A percentile compares a stretch with the other conserved stretches of the same genome.
Evolutionary conservation across 2,113 vertebrate species (phyloP).

Genomic region (Hypanus sabinus): DNA sequence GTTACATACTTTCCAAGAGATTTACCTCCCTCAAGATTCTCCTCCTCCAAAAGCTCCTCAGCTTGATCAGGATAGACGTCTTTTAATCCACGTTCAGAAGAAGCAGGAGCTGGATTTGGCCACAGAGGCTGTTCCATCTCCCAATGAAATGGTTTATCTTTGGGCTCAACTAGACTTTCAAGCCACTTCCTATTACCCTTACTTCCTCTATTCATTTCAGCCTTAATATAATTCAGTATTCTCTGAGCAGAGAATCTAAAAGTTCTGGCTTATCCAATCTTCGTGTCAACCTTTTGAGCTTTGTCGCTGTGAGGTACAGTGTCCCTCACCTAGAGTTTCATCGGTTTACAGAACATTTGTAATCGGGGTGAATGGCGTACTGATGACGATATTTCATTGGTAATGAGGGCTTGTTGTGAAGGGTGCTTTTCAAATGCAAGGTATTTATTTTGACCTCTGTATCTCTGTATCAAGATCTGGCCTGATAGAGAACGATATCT

Average conservation of each 20-base stretch:
- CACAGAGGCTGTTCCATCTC: no score
- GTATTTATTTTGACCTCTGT: neutral
- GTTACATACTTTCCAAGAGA: neutral
- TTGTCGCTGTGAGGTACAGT: neutral
- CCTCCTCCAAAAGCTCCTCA: neutral
- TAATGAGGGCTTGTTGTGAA: no score
- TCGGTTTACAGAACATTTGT: neutral
- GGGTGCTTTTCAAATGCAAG: no score
- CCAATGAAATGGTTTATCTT: no score
- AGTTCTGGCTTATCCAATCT: neutral
- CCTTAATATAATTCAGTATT: no score
- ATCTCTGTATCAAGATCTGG: neutral
- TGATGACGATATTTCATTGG: neutral
- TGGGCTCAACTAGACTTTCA: no score
- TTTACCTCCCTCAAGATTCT: neutral
- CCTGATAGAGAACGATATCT: neutral
- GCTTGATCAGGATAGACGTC: neutral
- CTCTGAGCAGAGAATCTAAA: no score
- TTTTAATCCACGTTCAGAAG: neutral
- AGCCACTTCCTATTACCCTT: no score
- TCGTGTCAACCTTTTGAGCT: neutral
- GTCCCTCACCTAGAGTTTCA: neutral
- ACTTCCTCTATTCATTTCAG: no score
- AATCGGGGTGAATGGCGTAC: neutral
- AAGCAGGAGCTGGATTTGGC: no score